phyloP scores from a whole-genome alignment of 2,797 vertebrate genomes.

The Bovichtus variegatus region DNA sequence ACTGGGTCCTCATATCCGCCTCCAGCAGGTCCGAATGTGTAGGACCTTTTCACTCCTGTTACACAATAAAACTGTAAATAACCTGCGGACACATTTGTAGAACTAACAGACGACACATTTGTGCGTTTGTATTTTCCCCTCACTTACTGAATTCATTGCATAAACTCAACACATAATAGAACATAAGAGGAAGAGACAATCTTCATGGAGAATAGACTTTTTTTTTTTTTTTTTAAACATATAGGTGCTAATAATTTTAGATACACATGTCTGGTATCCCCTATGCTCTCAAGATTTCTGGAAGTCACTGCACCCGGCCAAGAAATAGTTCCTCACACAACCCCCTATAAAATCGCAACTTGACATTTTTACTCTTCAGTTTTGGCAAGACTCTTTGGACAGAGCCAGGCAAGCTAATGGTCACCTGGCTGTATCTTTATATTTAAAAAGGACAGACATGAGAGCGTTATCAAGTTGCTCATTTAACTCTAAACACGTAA shows the following conservation, averaged over 20 bases:
- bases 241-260: not conserved
- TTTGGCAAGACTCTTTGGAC: too few species aligned
- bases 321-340: not conserved
- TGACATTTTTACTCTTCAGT: not conserved
- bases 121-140: not conserved
- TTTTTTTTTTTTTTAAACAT: too few species aligned
- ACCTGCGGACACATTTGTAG: not conserved
- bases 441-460: constrained; percentile 4
- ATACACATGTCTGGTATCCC: not conserved
- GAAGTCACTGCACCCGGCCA: not conserved
- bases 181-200: not conserved
- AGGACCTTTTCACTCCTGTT: constrained; percentile 91
- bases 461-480: not conserved
- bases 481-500: constrained; percentile 5
- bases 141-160: not conserved
- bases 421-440: not conserved
- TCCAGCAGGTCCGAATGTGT: constrained; percentile 91
- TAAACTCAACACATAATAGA: not conserved
- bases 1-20: constrained; percentile 94
- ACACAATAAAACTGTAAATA: constrained; percentile 34
- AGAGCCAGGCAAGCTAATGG: not conserved
- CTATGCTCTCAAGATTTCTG: not conserved
- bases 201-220: not conserved
- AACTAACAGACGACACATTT: not conserved
- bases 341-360: too few species aligned